Conservation (phyloP, 2,113 vertebrate genomes). For the Platysteira castanea region DNA sequence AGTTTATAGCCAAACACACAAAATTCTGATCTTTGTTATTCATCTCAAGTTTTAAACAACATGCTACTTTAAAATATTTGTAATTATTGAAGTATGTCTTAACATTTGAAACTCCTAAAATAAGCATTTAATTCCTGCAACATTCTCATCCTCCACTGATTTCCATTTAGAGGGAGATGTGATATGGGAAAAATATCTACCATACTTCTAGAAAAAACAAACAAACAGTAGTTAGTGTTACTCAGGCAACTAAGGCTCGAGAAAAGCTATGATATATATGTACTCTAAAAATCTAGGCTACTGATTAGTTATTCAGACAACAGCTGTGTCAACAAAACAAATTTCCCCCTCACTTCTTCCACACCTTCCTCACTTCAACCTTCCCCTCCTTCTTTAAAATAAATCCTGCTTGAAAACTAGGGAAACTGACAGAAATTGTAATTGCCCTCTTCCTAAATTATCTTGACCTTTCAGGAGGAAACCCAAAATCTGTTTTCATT, state of each 20-base stretch:
- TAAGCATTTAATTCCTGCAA: background rate
- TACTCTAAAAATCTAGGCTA: background rate
- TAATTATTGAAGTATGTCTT: background rate
- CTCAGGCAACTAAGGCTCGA: background rate
- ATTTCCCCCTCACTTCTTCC: background rate
- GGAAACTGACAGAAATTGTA: background rate
- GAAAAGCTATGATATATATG: background rate
- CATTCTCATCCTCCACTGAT: background rate
- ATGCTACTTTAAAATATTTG: background rate
- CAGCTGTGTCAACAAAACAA: background rate
- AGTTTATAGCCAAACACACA: background rate
- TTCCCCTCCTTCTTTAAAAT: background rate
- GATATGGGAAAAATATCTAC: background rate
- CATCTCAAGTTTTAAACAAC: background rate
- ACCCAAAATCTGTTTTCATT: background rate
- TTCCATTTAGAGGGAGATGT: background rate
- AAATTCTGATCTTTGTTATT: background rate
- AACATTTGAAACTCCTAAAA: background rate
- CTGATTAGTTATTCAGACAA: background rate
- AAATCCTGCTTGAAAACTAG: background rate
- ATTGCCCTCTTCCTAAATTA: background rate
- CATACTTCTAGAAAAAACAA: background rate
- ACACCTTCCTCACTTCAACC: background rate
- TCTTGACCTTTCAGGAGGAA: background rate
- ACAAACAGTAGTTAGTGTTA: background rate